Evolutionary conservation across 2,113 vertebrate species (phyloP).

Genomic region (Nerophis ophidion): DNA sequence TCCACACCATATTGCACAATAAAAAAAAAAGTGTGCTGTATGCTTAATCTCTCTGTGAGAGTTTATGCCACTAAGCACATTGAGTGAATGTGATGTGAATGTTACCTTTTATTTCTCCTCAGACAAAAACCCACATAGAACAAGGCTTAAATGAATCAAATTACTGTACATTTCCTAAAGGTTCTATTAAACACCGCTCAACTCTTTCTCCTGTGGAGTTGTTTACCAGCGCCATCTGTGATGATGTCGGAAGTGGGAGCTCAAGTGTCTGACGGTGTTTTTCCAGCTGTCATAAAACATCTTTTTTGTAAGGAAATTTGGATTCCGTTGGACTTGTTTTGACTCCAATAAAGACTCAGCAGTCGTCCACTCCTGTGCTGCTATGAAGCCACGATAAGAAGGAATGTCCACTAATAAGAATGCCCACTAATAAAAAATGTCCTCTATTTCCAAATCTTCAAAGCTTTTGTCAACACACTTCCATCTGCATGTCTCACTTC

Average conservation of each 20-base stretch:
- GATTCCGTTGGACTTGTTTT: conserved; percentile 23
- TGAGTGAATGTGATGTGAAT: not conserved
- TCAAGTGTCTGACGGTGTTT: conserved; percentile 31
- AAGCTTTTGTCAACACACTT: conserved; percentile 26
- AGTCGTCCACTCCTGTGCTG: conserved; percentile 19
- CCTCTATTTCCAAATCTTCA: conserved; percentile 35
- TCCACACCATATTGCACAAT: not conserved
- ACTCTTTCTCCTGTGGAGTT: not conserved
- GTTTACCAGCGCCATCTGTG: conserved; percentile 22
- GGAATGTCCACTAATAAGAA: conserved; percentile 29
- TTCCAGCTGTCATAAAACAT: conserved; percentile 47
- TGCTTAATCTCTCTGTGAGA: not conserved
- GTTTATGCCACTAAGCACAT: not conserved
- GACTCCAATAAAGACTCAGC: conserved; percentile 39
- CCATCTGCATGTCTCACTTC: conserved; percentile 43
- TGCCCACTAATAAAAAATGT: conserved; percentile 22
- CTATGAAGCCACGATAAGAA: conserved; percentile 20
- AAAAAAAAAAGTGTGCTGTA: not conserved
- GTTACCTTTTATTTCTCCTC: not conserved
- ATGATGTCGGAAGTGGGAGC: conserved; percentile 21
- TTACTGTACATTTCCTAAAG: not conserved
- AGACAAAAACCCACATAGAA: not conserved
- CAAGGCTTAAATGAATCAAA: not conserved
- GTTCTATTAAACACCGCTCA: conserved; percentile 9
- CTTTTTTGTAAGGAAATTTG: conserved; percentile 21